Conservation (phyloP, 2,113 vertebrate genomes). For the Pedionomus torquatus region DNA sequence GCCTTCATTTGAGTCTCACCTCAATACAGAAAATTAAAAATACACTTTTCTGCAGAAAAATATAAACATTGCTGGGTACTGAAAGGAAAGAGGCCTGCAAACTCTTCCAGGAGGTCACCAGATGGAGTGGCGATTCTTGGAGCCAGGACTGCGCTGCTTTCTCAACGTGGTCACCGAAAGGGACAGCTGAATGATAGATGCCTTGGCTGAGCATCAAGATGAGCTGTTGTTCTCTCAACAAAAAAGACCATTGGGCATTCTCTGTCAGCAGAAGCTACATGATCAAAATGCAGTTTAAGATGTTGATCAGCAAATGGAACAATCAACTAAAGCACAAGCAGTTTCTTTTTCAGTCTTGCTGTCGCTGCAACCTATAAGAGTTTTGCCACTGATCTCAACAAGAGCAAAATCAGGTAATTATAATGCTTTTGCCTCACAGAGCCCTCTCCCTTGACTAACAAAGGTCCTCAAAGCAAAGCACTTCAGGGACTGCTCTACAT, state of each 20-base stretch:
- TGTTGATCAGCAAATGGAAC: conserved; percentile 42
- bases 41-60: background rate
- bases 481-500: background rate
- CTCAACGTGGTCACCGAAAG: background rate
- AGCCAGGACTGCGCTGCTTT: background rate
- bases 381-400: background rate
- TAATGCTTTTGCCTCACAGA: background rate
- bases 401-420: background rate
- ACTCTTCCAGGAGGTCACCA: background rate
- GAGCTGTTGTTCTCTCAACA: conserved; percentile 33
- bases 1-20: background rate
- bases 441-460: background rate
- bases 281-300: conserved; percentile 25
- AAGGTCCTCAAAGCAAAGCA: background rate
- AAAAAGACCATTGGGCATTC: background rate
- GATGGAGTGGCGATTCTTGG: background rate
- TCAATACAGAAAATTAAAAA: background rate
- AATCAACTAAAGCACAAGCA: background rate
- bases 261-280: background rate
- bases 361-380: background rate
- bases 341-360: background rate
- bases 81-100: background rate
- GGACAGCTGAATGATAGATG: background rate
- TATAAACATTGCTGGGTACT: background rate
- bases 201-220: conserved; percentile 21